Conservation (phyloP, 2,888 invertebrate genomes). For the Anagyrus pseudococci region DNA sequence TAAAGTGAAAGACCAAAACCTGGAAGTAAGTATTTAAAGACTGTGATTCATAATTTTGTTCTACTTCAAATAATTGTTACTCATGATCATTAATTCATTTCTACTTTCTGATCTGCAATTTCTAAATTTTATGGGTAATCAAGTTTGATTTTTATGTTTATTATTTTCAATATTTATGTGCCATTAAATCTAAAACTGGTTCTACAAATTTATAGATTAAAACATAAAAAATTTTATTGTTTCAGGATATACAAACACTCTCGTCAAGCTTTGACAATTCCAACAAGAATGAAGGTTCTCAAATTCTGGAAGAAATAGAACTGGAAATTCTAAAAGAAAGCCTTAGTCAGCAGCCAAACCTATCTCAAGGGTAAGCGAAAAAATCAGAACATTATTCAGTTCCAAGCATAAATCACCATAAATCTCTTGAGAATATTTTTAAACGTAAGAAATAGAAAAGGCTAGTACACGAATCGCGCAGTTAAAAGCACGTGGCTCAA, state of each 20-base stretch:
- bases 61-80: too few species aligned
- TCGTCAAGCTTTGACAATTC: constrained; percentile 24
- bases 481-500: background rate
- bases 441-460: too few species aligned
- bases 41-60: too few species aligned
- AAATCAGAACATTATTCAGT: too few species aligned
- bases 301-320: constrained; percentile 43
- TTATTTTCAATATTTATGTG: background rate
- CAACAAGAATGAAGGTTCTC: constrained; percentile 27
- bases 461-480: too few species aligned
- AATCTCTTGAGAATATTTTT: background rate
- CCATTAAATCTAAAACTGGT: background rate
- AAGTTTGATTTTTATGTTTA: background rate
- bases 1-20: constrained; percentile 15
- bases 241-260: constrained; percentile 19
- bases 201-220: background rate
- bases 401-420: background rate
- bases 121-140: background rate
- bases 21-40: constrained; percentile 25
- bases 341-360: constrained; percentile 54
- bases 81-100: too few species aligned
- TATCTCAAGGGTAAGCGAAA: constrained; percentile 56
- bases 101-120: too few species aligned
- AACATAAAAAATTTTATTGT: background rate
- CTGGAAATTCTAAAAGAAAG: constrained; percentile 52